Evolutionary conservation across 2,113 vertebrate species (phyloP).

Genomic region (Pithys albifrons): DNA sequence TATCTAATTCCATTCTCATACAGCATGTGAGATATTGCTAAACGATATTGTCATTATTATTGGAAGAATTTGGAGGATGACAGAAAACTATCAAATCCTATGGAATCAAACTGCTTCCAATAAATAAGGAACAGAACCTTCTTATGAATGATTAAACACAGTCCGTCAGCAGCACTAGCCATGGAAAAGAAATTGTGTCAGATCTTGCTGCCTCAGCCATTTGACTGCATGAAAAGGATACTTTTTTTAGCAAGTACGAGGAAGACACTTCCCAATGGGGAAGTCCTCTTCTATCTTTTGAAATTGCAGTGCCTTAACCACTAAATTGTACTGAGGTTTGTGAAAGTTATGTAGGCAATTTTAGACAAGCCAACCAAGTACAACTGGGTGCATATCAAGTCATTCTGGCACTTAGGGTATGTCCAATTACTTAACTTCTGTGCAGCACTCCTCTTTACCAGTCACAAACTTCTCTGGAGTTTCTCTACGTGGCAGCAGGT

Average conservation of each 20-base stretch:
- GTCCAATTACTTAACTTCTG: background rate
- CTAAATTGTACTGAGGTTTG: background rate
- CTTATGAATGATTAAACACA: slow-evolving; percentile 65
- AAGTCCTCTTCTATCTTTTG: background rate
- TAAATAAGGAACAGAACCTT: slow-evolving; percentile 53
- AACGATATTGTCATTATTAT: slow-evolving; percentile 68
- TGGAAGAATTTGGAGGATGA: slow-evolving; percentile 55
- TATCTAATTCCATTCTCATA: slow-evolving; percentile 25
- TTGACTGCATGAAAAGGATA: background rate
- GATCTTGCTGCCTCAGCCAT: slow-evolving; percentile 4
- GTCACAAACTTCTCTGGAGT: background rate
- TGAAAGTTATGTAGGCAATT: background rate
- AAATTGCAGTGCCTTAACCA: background rate
- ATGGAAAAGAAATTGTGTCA: slow-evolving; percentile 33
- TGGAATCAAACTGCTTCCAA: slow-evolving; percentile 45
- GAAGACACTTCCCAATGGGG: background rate
- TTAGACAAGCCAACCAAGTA: background rate
- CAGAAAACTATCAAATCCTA: slow-evolving; percentile 56
- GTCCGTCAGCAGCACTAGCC: slow-evolving; percentile 21
- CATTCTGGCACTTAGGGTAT: background rate
- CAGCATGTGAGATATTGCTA: slow-evolving; percentile 48
- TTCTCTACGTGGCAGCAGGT: background rate
- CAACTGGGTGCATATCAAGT: background rate
- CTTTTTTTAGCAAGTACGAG: background rate
- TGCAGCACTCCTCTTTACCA: background rate